Percentiles rank a stretch among this genome's conserved stretches.
These are phyloP conservation scores for Drosophila antonietae DNA, from an alignment of 2,888 invertebrate genomes.

Conservation along the genomic window DNA sequence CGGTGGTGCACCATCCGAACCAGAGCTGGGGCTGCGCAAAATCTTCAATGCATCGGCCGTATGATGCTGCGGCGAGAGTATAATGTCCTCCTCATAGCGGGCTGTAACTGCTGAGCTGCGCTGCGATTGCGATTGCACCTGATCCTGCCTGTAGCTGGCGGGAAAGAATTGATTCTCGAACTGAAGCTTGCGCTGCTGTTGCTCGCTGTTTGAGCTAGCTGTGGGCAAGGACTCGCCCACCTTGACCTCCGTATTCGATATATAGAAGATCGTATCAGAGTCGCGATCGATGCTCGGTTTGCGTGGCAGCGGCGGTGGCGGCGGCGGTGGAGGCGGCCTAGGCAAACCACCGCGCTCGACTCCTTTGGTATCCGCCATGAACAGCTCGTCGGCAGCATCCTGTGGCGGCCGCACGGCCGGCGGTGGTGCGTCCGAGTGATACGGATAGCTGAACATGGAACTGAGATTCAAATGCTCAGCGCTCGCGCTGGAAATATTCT, in stretches of 20 bases:
- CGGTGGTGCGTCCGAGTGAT: slow-evolving; percentile 58
- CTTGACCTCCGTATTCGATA: slow-evolving; percentile 85
- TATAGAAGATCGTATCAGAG: slow-evolving; percentile 85
- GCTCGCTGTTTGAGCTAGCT: slow-evolving; percentile 27
- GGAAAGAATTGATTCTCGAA: slow-evolving; percentile 84
- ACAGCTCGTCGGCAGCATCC: slow-evolving; percentile 79
- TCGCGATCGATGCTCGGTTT: slow-evolving; percentile 81
- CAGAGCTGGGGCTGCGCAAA: slow-evolving; percentile 58
- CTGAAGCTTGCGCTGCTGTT: slow-evolving; percentile 73
- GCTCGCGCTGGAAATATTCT: slow-evolving; percentile 59
- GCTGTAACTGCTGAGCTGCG: slow-evolving; percentile 32
- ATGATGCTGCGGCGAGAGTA: slow-evolving; percentile 81
- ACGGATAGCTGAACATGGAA: slow-evolving; percentile 73
- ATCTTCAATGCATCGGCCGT: slow-evolving; percentile 82
- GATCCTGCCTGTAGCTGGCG: slow-evolving; percentile 76
- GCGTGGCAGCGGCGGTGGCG: slow-evolving; percentile 65
- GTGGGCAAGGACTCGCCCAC: slow-evolving; percentile 84
- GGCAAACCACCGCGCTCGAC: slow-evolving; percentile 21
- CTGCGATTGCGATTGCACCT: slow-evolving; percentile 41
- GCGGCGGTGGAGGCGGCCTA: slow-evolving; percentile 68
- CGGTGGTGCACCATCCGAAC: slow-evolving; percentile 74
- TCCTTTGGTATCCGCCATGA: slow-evolving; percentile 73
- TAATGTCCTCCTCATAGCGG: slow-evolving; percentile 83
- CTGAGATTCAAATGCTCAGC: slow-evolving; percentile 66
- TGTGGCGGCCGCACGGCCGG: slow-evolving; percentile 66